phyloP scores from a whole-genome alignment of 2,113 vertebrate genomes.

The Mungos mungo region DNA sequence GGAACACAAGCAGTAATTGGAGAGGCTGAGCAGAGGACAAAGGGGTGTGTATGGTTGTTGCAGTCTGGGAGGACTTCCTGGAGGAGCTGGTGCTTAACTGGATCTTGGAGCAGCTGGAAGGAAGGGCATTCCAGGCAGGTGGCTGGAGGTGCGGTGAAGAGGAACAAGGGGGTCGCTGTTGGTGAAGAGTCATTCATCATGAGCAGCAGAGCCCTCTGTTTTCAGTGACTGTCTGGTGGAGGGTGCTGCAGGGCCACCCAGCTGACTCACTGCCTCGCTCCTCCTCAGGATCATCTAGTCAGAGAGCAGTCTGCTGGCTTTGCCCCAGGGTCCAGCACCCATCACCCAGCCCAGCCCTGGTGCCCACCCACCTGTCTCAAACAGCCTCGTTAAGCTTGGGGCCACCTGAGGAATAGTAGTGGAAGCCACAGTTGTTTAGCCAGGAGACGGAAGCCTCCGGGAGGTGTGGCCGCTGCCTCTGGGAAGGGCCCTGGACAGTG shows the following conservation, averaged over 20 bases:
- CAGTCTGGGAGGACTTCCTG: slow-evolving; percentile 5
- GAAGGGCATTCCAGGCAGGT: not conserved
- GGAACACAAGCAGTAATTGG: not conserved
- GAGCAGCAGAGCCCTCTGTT: no score
- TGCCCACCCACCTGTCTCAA: accelerated
- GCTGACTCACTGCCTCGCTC: not conserved
- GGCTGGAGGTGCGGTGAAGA: not conserved
- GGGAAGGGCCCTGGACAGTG: not conserved
- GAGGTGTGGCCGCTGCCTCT: accelerated
- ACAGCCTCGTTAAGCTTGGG: accelerated
- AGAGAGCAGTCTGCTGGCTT: not conserved
- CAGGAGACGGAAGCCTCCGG: not conserved
- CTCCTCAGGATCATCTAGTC: accelerated
- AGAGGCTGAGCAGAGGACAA: not conserved
- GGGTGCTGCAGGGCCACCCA: no score
- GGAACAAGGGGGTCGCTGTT: not conserved
- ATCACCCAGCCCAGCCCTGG: not conserved
- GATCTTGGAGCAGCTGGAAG: not conserved
- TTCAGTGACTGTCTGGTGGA: not conserved
- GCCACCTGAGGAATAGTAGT: not conserved
- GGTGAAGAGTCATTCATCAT: not conserved
- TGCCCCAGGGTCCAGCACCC: no score
- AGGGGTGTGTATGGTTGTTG: not conserved
- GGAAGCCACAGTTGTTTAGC: not conserved
- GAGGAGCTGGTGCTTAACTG: not conserved